These are phyloP conservation scores for Fringilla coelebs DNA, from an alignment of 2,797 vertebrate species.

Conservation along the genomic window DNA sequence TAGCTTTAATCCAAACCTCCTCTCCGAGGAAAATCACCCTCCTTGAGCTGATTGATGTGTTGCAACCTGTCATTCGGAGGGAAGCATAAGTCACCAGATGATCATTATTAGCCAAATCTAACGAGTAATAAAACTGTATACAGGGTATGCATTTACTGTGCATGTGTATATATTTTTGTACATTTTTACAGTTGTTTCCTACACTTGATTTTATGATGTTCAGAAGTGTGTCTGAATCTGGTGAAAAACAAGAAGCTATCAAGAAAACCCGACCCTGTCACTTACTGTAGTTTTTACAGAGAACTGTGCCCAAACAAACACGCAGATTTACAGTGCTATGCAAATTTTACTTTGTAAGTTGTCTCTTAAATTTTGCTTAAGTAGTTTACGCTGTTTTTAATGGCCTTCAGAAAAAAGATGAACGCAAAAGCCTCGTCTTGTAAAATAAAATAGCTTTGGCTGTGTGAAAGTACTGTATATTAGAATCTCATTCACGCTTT, in stretches of 20 bases:
- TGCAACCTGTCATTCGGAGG: background rate
- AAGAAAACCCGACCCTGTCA: background rate
- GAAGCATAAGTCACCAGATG: background rate
- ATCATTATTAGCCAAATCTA: slow-evolving; percentile 16
- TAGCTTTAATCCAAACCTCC: slow-evolving; percentile 25
- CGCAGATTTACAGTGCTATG: slow-evolving; percentile 24
- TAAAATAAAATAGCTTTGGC: slow-evolving; percentile 67
- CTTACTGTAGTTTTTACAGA: background rate
- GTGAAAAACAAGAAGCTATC: slow-evolving; percentile 2
- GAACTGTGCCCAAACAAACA: slow-evolving; percentile 4
- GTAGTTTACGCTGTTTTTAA: background rate
- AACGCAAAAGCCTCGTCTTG: slow-evolving; percentile 16
- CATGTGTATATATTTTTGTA: slow-evolving; percentile 69
- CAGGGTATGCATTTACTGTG: slow-evolving; percentile 66
- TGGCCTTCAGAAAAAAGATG: slow-evolving; percentile 17
- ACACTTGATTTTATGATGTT: slow-evolving; percentile 40
- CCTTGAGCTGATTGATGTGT: background rate
- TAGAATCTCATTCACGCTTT: slow-evolving; percentile 15
- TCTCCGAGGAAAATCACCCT: background rate
- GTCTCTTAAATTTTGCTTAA: slow-evolving; percentile 16
- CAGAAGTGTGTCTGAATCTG: background rate
- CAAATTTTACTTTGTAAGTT: slow-evolving; percentile 26
- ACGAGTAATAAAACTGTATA: slow-evolving; percentile 1
- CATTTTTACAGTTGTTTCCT: slow-evolving; percentile 72
- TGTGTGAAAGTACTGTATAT: slow-evolving; percentile 35